phyloP scores from a whole-genome alignment of 2,888 invertebrate species.

The Nomada fucata region DNA sequence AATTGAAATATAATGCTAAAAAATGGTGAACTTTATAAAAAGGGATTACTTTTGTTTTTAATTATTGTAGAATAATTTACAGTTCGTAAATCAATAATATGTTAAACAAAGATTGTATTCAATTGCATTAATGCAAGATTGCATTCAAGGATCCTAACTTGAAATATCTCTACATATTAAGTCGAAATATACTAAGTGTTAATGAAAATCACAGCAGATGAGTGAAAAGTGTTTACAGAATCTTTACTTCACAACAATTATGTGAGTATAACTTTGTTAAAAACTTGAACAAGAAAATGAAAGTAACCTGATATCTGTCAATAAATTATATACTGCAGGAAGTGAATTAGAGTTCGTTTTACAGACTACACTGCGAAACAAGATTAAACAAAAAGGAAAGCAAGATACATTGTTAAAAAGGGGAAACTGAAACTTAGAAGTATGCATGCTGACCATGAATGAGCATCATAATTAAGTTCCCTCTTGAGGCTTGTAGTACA shows the following conservation, averaged over 20 bases:
- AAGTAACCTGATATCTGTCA: not conserved
- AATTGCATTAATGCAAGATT: too few species aligned
- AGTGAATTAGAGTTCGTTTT: not conserved
- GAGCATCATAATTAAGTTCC: conserved; percentile 77
- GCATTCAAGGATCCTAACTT: not conserved
- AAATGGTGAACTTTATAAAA: not conserved
- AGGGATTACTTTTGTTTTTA: not conserved
- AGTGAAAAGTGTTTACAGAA: not conserved
- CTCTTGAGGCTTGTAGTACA: conserved; percentile 76
- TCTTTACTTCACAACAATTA: not conserved
- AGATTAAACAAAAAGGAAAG: conserved; percentile 24
- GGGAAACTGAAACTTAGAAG: conserved; percentile 63
- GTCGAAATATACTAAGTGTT: not conserved
- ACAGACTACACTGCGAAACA: not conserved
- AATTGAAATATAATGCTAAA: not conserved
- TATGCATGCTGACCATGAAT: conserved; percentile 80
- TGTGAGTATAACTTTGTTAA: not conserved
- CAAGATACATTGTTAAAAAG: conserved; percentile 28
- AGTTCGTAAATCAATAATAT: not conserved
- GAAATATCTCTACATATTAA: too few species aligned
- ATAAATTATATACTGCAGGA: not conserved
- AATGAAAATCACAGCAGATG: not conserved
- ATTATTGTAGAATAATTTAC: not conserved
- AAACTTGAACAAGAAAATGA: not conserved
- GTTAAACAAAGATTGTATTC: too few species aligned